These are phyloP conservation scores for Gibbula magus DNA, from an alignment of 2,888 invertebrate species.

Conservation along the genomic window DNA sequence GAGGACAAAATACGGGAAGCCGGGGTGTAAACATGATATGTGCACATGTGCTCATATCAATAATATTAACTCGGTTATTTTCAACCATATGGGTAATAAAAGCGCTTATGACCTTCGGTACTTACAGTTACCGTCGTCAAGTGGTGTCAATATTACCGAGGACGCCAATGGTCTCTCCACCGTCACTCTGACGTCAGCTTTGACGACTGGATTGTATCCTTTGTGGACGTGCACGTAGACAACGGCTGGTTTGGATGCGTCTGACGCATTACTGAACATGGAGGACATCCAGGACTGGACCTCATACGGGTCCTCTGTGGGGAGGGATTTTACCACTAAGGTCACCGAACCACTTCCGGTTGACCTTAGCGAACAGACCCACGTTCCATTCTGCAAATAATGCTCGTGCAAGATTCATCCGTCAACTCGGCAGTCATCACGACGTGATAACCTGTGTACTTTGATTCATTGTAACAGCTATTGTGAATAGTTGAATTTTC, in stretches of 20 bases:
- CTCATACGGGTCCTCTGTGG: neutral
- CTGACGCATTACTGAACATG: neutral
- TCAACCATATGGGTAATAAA: too few species aligned
- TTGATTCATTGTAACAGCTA: too few species aligned
- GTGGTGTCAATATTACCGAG: neutral
- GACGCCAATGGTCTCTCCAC: neutral
- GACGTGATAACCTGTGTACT: too few species aligned
- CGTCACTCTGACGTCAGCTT: slow-evolving; percentile 2
- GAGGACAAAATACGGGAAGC: too few species aligned
- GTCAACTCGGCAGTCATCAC: too few species aligned
- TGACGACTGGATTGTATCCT: slow-evolving; percentile 14
- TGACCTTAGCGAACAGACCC: neutral
- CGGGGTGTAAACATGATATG: too few species aligned
- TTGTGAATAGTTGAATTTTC: too few species aligned
- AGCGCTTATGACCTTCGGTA: neutral
- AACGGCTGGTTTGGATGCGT: neutral
- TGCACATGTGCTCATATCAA: too few species aligned
- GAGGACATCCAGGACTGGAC: neutral
- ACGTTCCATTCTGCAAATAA: too few species aligned
- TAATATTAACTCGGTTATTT: too few species aligned
- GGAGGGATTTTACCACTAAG: neutral
- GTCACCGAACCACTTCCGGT: neutral
- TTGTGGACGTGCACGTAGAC: slow-evolving; percentile 12
- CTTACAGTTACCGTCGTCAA: neutral
- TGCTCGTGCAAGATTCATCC: too few species aligned